A percentile compares a stretch with the other conserved stretches of the same genome.
phyloP scores from a whole-genome alignment of 2,797 vertebrate species.

The Mormyrops boulengeri region DNA sequence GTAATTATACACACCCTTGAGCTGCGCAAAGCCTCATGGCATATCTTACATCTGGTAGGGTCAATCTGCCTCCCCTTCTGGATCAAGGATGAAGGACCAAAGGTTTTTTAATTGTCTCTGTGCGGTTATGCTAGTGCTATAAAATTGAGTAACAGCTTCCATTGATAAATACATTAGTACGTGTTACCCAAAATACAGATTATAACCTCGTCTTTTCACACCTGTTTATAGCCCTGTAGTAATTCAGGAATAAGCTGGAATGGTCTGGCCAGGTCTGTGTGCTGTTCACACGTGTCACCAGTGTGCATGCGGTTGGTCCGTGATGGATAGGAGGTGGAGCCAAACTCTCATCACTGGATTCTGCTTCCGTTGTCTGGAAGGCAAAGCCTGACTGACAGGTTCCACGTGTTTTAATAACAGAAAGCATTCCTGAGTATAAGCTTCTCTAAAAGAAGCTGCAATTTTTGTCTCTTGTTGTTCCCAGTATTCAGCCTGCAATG shows the following conservation, averaged over 20 bases:
- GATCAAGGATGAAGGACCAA: background rate
- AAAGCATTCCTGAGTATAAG: background rate
- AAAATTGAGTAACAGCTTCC: background rate
- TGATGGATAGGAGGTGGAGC: background rate
- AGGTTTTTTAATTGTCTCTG: background rate
- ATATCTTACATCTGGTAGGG: background rate
- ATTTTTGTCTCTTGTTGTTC: background rate
- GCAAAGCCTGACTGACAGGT: background rate
- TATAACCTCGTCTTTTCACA: background rate
- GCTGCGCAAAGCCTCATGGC: background rate
- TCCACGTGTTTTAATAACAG: background rate
- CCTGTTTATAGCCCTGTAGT: background rate
- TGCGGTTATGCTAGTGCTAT: background rate
- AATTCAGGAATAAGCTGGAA: background rate
- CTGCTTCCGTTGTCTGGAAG: background rate
- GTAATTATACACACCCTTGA: background rate
- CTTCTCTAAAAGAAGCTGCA: background rate
- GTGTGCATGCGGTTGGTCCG: background rate
- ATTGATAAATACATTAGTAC: background rate
- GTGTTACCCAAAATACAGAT: background rate
- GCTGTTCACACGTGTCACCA: background rate
- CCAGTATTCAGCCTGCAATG: background rate
- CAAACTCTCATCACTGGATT: background rate
- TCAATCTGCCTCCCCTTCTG: background rate
- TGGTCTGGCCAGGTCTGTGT: background rate